phyloP scores from a whole-genome alignment of 2,888 invertebrate genomes.

The Cephus rjabovi region DNA sequence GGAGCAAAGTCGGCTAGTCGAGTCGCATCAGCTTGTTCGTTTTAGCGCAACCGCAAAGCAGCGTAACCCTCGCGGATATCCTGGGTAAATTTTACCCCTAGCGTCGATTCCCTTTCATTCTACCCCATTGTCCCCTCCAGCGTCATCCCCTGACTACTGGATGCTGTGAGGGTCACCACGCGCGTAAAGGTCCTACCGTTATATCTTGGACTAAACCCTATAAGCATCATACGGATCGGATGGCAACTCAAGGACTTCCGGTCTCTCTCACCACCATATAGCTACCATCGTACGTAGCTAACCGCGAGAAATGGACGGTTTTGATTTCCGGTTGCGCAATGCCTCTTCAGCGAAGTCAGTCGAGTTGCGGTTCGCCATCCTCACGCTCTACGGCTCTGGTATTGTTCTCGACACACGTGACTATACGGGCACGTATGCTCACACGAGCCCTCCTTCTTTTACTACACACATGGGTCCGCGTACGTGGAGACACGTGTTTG shows the following conservation, averaged over 20 bases:
- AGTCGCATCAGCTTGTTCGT: neutral
- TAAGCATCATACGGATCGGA: neutral
- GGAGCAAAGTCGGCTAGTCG: neutral
- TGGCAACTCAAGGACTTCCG: neutral
- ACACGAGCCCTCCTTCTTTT: neutral
- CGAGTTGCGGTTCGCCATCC: slow-evolving; percentile 45
- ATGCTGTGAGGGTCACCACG: neutral
- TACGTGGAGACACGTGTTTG: neutral
- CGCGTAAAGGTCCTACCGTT: neutral
- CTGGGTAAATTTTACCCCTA: neutral
- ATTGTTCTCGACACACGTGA: neutral
- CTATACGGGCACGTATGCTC: neutral
- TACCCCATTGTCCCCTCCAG: neutral
- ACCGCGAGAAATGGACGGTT: slow-evolving; percentile 42
- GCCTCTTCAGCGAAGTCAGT: slow-evolving; percentile 27
- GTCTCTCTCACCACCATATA: neutral
- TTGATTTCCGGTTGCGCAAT: slow-evolving; percentile 48
- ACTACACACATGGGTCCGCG: neutral
- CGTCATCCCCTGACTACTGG: neutral
- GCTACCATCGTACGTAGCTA: slow-evolving; percentile 21
- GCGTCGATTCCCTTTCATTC: neutral
- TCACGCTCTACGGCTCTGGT: slow-evolving; percentile 21
- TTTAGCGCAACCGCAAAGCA: neutral
- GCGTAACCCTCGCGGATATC: neutral
- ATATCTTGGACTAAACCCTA: neutral